A percentile compares a stretch with the other conserved stretches of the same genome.
Conservation (phyloP, 2,888 invertebrate genomes). For the Microdon myrmicae region DNA sequence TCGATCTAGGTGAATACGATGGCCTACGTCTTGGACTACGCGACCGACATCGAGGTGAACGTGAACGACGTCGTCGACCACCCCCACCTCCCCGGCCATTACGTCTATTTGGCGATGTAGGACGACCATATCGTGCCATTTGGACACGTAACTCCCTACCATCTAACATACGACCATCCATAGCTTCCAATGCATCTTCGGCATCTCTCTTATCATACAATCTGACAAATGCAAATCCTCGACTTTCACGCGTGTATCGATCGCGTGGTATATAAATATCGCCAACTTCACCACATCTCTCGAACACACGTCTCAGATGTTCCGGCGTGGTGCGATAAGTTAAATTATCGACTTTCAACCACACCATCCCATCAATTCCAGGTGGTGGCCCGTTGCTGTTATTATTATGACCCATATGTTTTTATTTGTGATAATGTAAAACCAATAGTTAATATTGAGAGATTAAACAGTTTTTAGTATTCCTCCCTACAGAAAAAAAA, state of each 20-base stretch:
- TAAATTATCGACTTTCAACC: conserved; percentile 96
- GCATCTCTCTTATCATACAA: conserved; percentile 97
- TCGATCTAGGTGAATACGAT: conserved; percentile 69
- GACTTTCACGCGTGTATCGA: conserved; percentile 92
- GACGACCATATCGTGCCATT: conserved; percentile 97
- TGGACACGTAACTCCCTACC: conserved; percentile 94
- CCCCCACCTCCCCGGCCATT: conserved; percentile 60
- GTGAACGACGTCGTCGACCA: conserved; percentile 67
- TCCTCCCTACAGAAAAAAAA: conserved; percentile 1
- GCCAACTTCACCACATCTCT: conserved; percentile 98
- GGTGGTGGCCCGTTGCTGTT: conserved; percentile 76
- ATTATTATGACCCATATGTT: conserved; percentile 75
- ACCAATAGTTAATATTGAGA: too few species aligned
- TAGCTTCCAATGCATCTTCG: conserved; percentile 95
- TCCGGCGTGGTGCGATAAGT: conserved; percentile 98
- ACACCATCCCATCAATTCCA: conserved; percentile 95
- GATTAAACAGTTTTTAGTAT: not conserved
- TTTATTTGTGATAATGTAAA: conserved; percentile 7
- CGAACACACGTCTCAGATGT: conserved; percentile 92
- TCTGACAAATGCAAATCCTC: conserved; percentile 98
- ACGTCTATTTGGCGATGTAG: conserved; percentile 85
- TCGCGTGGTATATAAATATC: conserved; percentile 99
- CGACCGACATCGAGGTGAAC: conserved; percentile 67
- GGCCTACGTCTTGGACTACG: conserved; percentile 69
- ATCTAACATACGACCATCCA: conserved; percentile 96